Conservation (phyloP, 2,888 invertebrate genomes). For the Pheosia tremula region DNA sequence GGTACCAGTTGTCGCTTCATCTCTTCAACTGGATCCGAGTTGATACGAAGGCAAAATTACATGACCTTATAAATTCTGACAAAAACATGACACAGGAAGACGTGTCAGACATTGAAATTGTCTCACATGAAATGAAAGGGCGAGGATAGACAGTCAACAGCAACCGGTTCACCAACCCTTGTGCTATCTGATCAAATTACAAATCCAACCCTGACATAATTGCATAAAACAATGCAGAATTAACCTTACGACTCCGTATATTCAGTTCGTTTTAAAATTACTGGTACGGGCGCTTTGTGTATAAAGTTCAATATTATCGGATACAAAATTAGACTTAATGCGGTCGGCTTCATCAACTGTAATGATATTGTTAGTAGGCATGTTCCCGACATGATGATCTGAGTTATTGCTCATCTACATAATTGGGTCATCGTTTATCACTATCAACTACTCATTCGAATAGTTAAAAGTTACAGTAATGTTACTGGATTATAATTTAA, state of each 20-base stretch:
- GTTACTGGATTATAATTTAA: background rate
- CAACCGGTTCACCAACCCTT: background rate
- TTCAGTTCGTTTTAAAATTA: background rate
- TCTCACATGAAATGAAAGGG: background rate
- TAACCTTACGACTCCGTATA: background rate
- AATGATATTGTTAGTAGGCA: conserved; percentile 21
- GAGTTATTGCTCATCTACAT: conserved; percentile 9
- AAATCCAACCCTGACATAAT: conserved; percentile 2
- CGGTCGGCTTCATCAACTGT: conserved; percentile 18
- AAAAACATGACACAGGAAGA: too few species aligned
- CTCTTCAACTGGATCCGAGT: too few species aligned
- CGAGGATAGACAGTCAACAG: background rate
- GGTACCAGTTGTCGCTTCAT: too few species aligned
- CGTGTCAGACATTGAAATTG: too few species aligned
- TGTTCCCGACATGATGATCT: conserved; percentile 10
- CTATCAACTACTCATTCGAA: background rate
- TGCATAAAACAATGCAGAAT: background rate
- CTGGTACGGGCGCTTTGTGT: background rate
- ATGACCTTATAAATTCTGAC: too few species aligned
- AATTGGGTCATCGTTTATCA: background rate
- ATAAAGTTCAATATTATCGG: conserved; percentile 10
- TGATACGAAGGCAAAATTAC: too few species aligned
- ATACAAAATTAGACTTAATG: conserved; percentile 35
- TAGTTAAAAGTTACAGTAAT: background rate
- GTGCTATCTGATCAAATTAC: background rate